Percentiles rank a stretch among this genome's conserved stretches.
Conservation (phyloP, 2,888 invertebrate species). For the Patella ulyssiponensis region DNA sequence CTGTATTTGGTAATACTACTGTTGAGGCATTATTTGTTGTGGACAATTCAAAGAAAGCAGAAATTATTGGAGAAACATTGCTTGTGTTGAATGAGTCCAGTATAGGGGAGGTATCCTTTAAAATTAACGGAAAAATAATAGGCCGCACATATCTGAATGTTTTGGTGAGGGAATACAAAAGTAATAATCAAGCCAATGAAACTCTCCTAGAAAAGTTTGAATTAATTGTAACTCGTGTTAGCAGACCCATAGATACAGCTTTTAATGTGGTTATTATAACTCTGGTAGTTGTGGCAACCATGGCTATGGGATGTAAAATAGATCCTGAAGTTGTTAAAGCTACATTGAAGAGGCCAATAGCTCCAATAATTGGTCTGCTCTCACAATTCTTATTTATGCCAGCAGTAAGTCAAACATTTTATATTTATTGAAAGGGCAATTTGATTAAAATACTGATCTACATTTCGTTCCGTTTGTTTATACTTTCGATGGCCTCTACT, state of each 20-base stretch:
- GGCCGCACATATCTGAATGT: neutral
- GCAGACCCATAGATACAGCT: constrained; percentile 44
- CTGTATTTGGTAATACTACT: neutral
- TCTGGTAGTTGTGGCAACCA: constrained; percentile 63
- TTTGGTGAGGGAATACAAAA: neutral
- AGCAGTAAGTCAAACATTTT: constrained; percentile 67
- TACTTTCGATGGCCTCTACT: too few species aligned
- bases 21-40: neutral
- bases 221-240: constrained; percentile 45
- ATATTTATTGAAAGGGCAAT: too few species aligned
- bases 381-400: constrained; percentile 76
- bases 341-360: constrained; percentile 73
- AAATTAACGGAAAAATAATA: neutral
- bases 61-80: neutral
- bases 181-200: neutral
- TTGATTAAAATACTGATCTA: too few species aligned
- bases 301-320: constrained; percentile 74
- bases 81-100: neutral
- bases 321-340: constrained; percentile 69
- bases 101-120: too few species aligned
- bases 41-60: neutral
- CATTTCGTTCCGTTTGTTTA: too few species aligned
- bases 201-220: constrained; percentile 34
- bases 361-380: constrained; percentile 74
- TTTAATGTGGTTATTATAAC: constrained; percentile 54